These are phyloP conservation scores for Hymenopus coronatus DNA, from an alignment of 2,888 invertebrate genomes.

Conservation along the genomic window DNA sequence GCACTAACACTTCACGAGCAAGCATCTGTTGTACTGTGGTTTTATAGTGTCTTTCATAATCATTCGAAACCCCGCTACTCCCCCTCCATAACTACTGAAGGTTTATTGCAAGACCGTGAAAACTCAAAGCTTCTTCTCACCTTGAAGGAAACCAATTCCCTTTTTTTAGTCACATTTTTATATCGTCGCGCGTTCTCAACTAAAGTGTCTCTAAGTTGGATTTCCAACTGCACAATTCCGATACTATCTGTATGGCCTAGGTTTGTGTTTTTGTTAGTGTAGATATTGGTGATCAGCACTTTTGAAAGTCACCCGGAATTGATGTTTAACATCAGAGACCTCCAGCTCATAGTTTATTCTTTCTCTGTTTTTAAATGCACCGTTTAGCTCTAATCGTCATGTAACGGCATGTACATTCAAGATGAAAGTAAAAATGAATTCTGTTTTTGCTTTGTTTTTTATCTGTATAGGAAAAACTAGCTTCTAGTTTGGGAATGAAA, in stretches of 20 bases:
- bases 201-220: too few relatives aligned
- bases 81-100: background rate
- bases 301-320: background rate
- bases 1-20: background rate
- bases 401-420: background rate
- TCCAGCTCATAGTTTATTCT: background rate
- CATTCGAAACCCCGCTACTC: too few relatives aligned
- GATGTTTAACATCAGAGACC: background rate
- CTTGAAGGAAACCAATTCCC: background rate
- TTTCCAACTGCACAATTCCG: too few relatives aligned
- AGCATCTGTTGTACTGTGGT: background rate
- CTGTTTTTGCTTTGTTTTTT: too few relatives aligned
- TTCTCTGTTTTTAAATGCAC: background rate
- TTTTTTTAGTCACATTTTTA: too few relatives aligned
- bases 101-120: background rate
- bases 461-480: too few relatives aligned
- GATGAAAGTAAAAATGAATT: background rate
- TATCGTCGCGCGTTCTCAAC: too few relatives aligned
- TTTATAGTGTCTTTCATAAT: background rate
- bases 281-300: background rate
- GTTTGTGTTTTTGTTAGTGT: background rate
- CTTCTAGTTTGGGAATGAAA: too few relatives aligned
- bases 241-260: background rate
- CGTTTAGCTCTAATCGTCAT: background rate
- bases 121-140: background rate